Percentiles rank a stretch among this genome's conserved stretches.
phyloP scores from a whole-genome alignment of 1,140 invertebrate genomes.

The Zelostemma sp. region DNA sequence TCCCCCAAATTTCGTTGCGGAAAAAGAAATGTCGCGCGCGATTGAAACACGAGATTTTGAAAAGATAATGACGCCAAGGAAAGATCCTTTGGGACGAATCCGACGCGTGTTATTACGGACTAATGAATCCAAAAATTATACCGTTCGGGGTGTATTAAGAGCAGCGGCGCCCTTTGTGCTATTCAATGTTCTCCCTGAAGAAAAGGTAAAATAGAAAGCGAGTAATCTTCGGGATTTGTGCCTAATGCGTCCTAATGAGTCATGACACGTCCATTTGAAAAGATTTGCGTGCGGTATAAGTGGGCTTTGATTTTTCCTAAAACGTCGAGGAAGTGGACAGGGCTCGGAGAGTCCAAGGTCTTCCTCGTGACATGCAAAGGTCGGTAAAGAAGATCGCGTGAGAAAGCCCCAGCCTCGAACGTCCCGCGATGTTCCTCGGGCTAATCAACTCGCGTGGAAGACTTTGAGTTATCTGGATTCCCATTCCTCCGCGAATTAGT shows the following conservation, averaged over 20 bases:
- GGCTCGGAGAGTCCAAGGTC: conserved; percentile 25
- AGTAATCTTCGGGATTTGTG: conserved; percentile 25
- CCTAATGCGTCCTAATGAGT: conserved; percentile 41
- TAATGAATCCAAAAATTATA: conserved; percentile 26
- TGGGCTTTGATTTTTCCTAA: conserved; percentile 30
- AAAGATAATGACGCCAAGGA: background rate
- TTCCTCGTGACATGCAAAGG: conserved; percentile 39
- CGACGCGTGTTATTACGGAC: conserved; percentile 9
- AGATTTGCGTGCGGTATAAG: conserved; percentile 31
- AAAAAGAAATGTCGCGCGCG: background rate
- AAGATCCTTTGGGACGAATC: conserved; percentile 1
- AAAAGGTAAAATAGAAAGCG: background rate
- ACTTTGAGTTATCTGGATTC: conserved; percentile 22
- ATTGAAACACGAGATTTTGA: background rate
- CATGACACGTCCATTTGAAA: conserved; percentile 36
- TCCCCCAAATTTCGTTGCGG: background rate
- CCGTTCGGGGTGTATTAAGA: conserved; percentile 23
- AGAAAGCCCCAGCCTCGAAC: conserved; percentile 33
- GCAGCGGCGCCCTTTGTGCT: conserved; percentile 27
- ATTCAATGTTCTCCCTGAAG: conserved; percentile 24
- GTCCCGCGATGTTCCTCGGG: conserved; percentile 31
- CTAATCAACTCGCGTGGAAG: conserved; percentile 21
- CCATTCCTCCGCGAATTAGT: conserved; percentile 33
- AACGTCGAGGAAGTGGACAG: conserved; percentile 30
- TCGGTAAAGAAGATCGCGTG: conserved; percentile 49